These are phyloP conservation scores for Sebastolobus alascanus DNA, from an alignment of 2,797 vertebrate species.

Conservation along the genomic window DNA sequence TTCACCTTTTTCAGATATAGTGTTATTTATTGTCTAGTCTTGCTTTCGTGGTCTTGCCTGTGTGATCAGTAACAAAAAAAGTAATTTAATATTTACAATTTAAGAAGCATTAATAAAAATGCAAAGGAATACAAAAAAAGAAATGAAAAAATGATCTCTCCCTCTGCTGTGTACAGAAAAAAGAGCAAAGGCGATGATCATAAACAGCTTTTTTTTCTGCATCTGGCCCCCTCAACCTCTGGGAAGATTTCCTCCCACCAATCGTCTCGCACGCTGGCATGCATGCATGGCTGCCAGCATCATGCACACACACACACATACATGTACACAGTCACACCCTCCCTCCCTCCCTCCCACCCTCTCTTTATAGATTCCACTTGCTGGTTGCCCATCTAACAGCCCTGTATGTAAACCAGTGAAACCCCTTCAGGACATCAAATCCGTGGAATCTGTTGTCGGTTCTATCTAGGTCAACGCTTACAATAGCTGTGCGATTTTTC, in stretches of 20 bases:
- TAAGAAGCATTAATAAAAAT: constrained; percentile 3
- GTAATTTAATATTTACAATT: constrained; percentile 1
- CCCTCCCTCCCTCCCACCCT: constrained; percentile 41
- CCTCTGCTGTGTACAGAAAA: neutral
- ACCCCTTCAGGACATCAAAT: constrained; percentile 86
- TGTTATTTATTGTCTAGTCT: neutral
- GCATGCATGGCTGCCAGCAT: constrained; percentile 61
- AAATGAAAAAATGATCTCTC: neutral
- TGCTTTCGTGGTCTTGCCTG: neutral
- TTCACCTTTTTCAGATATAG: neutral
- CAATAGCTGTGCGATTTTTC: constrained; percentile 81
- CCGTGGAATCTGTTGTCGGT: constrained; percentile 81
- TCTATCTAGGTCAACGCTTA: constrained; percentile 88
- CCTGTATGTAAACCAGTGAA: constrained; percentile 85
- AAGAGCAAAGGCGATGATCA: constrained; percentile 26
- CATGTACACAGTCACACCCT: constrained; percentile 47
- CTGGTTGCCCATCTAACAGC: constrained; percentile 81
- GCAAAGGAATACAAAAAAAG: neutral
- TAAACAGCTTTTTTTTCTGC: constrained; percentile 41
- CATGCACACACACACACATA: constrained; percentile 31
- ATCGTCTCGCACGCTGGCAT: constrained; percentile 62
- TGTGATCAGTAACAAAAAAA: constrained; percentile 2
- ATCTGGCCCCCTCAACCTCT: constrained; percentile 63
- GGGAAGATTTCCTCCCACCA: constrained; percentile 67
- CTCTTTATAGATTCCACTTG: constrained; percentile 76